Evolutionary conservation across 2,113 vertebrate species (phyloP).

Genomic region (Crocuta crocuta): DNA sequence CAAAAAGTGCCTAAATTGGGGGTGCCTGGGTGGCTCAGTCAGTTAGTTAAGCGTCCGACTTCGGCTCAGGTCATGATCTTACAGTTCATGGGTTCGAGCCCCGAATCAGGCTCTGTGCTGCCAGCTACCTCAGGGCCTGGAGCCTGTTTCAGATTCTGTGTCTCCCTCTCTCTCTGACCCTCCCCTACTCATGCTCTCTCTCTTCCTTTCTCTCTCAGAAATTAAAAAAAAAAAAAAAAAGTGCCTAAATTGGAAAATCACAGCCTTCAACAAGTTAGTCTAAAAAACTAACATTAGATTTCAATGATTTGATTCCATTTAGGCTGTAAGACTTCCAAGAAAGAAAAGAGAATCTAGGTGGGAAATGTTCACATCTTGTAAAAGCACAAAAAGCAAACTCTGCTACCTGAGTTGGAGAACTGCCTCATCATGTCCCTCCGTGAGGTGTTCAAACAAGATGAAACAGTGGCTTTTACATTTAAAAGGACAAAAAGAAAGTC

Average conservation of each 20-base stretch:
- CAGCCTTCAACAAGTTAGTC: constrained; percentile 18
- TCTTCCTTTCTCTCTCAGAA: too few species aligned
- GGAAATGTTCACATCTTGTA: not conserved
- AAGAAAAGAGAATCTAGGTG: not conserved
- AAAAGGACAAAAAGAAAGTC: constrained; percentile 37
- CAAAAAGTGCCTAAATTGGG: not conserved
- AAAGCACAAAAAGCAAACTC: constrained; percentile 24
- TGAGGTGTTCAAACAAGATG: not conserved
- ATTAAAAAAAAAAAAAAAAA: not conserved
- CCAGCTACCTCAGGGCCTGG: too few species aligned
- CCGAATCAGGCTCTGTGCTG: too few species aligned
- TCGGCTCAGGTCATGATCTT: too few species aligned
- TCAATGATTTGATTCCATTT: constrained; percentile 38
- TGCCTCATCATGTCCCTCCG: not conserved
- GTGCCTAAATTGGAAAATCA: constrained; percentile 21
- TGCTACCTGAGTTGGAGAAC: not conserved
- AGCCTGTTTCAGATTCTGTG: too few species aligned
- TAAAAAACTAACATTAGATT: constrained; percentile 45
- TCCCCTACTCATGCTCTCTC: too few species aligned
- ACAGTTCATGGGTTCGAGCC: too few species aligned
- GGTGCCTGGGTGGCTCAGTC: too few species aligned
- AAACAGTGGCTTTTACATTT: not conserved
- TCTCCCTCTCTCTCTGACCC: too few species aligned
- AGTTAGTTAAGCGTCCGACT: too few species aligned
- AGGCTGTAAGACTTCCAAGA: not conserved